Percentiles rank a stretch among this genome's conserved stretches.
These are phyloP conservation scores for Nephrotoma flavescens DNA, from an alignment of 2,888 invertebrate genomes.

Conservation along the genomic window DNA sequence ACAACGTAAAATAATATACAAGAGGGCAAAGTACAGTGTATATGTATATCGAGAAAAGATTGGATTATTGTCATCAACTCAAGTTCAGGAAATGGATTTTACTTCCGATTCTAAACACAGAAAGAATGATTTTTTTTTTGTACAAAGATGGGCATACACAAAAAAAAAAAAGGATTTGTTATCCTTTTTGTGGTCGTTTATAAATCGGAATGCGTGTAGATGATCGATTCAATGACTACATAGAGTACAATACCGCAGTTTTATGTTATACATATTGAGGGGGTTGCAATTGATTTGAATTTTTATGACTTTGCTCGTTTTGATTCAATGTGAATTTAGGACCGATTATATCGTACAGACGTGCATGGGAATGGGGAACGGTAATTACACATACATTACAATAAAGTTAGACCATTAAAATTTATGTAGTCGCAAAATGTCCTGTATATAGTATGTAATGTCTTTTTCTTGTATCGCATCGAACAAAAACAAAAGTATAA, in stretches of 20 bases:
- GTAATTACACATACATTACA: background rate
- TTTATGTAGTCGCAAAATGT: background rate
- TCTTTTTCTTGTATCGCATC: background rate
- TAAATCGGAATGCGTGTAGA: background rate
- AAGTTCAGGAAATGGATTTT: background rate
- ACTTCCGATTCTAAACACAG: background rate
- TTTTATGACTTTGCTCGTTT: background rate
- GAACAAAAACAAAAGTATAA: background rate
- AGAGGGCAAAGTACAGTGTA: background rate
- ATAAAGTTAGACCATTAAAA: background rate
- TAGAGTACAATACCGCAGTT: background rate
- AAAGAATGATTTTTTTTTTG: background rate
- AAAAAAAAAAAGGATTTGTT: background rate
- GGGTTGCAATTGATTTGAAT: background rate
- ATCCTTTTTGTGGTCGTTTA: background rate
- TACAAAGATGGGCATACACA: background rate
- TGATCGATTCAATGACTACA: background rate
- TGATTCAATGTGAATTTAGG: too few species aligned
- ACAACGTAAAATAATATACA: background rate
- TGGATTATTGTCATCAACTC: background rate
- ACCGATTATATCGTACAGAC: background rate
- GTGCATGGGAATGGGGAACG: background rate
- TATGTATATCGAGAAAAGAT: background rate
- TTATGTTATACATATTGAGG: background rate
- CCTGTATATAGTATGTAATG: background rate